Evolutionary conservation across 2,888 invertebrate species (phyloP).

Genomic region (Achlya flavicornis): DNA sequence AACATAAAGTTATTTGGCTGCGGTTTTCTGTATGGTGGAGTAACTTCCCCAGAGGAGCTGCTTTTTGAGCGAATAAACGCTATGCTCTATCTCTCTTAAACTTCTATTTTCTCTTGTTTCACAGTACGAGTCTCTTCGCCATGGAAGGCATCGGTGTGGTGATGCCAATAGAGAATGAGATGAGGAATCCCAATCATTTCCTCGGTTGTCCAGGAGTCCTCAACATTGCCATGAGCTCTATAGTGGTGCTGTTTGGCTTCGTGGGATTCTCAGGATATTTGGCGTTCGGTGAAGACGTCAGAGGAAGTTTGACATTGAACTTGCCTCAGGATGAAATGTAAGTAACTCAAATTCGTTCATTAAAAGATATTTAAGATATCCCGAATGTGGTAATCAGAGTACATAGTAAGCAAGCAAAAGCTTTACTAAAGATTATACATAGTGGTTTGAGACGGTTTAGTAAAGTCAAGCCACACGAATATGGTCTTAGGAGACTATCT

Average conservation of each 20-base stretch:
- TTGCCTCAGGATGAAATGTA: constrained; percentile 87
- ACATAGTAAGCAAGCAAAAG: no score
- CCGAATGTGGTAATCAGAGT: no score
- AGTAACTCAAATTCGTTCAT: constrained; percentile 55
- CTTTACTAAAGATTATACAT: no score
- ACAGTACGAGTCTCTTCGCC: constrained; percentile 96
- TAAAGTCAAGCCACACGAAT: no score
- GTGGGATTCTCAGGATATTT: constrained; percentile 96
- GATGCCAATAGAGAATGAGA: constrained; percentile 96
- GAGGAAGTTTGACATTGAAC: constrained; percentile 92
- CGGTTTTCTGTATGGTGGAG: no score
- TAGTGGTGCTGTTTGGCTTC: constrained; percentile 90
- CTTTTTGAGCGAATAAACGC: no score
- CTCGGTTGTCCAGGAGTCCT: constrained; percentile 93
- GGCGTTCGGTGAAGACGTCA: constrained; percentile 89
- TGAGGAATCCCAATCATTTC: constrained; percentile 92
- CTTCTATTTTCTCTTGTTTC: background rate
- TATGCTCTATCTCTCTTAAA: no score
- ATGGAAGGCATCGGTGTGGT: constrained; percentile 98
- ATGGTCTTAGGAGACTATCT: no score
- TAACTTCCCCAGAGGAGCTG: no score
- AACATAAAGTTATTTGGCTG: no score
- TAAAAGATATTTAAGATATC: background rate
- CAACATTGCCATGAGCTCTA: constrained; percentile 93
- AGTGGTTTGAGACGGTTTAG: no score